Conservation (phyloP, 2,888 invertebrate genomes). For the Cephus pulcher region DNA sequence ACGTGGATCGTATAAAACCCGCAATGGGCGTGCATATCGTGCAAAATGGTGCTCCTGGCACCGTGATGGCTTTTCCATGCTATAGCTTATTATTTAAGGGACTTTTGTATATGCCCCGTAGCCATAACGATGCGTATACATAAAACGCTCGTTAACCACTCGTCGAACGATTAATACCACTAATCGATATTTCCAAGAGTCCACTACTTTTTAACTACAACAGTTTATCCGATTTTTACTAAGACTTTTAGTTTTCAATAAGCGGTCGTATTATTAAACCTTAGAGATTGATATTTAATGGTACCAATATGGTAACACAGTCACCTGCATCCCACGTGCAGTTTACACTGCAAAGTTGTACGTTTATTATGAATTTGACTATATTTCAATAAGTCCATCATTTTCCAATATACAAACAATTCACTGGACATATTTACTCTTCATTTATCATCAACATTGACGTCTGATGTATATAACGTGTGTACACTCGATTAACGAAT, state of each 20-base stretch:
- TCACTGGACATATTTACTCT: not conserved
- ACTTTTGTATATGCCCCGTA: not conserved
- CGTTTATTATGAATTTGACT: not conserved
- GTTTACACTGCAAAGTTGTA: not conserved
- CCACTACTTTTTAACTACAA: not conserved
- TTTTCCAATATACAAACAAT: not conserved
- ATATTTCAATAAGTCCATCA: not conserved
- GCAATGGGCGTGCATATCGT: not conserved
- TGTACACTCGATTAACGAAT: not conserved
- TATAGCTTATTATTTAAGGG: conserved; percentile 26
- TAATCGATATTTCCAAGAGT: not conserved
- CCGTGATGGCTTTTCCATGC: conserved; percentile 15
- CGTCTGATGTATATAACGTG: not conserved
- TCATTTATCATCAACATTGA: not conserved
- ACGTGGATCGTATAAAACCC: not conserved
- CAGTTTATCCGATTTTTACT: not conserved
- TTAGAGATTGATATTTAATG: not conserved
- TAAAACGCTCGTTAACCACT: not conserved
- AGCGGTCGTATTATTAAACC: not conserved
- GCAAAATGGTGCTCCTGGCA: conserved; percentile 22
- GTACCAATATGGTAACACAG: not conserved
- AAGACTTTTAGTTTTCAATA: not conserved
- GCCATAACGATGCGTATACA: not conserved
- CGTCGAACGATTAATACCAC: not conserved
- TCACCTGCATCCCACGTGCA: not conserved